phyloP scores from a whole-genome alignment of 2,113 vertebrate species.

The Corydoras sp. region DNA sequence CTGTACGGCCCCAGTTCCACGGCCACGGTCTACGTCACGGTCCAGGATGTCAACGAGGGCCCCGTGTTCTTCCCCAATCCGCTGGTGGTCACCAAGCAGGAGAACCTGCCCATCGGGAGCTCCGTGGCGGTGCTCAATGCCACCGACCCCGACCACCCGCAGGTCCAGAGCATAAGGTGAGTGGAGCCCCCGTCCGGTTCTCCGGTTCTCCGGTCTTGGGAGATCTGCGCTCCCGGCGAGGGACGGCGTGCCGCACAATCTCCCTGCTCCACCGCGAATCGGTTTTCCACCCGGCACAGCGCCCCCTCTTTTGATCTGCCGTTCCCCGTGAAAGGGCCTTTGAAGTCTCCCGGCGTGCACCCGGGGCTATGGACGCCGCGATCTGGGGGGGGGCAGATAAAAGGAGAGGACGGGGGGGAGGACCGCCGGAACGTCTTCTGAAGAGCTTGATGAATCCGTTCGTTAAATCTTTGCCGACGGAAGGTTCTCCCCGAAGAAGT shows the following conservation, averaged over 20 bases:
- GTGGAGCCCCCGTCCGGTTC: too few relatives aligned
- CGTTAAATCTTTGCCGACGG: background rate
- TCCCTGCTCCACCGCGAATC: slow-evolving; percentile 15
- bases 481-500: background rate
- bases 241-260: background rate
- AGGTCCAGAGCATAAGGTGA: slow-evolving; percentile 88
- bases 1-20: slow-evolving; percentile 89
- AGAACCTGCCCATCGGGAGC: slow-evolving; percentile 83
- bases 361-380: slow-evolving; percentile 43
- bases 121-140: slow-evolving; percentile 82
- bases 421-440: background rate
- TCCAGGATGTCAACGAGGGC: slow-evolving; percentile 88
- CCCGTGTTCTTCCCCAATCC: slow-evolving; percentile 90
- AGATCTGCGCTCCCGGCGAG: slow-evolving; percentile 1
- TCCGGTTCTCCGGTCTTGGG: background rate
- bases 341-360: slow-evolving; percentile 53
- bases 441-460: background rate
- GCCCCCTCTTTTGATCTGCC: slow-evolving; percentile 52
- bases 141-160: slow-evolving; percentile 85
- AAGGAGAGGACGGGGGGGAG: background rate
- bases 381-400: slow-evolving; percentile 14
- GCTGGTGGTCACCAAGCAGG: slow-evolving; percentile 75
- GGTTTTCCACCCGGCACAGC: slow-evolving; percentile 18
- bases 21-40: slow-evolving; percentile 80
- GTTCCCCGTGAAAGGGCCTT: slow-evolving; percentile 48